Conservation (phyloP, 2,797 vertebrate genomes). For the Pangasius macronema region DNA sequence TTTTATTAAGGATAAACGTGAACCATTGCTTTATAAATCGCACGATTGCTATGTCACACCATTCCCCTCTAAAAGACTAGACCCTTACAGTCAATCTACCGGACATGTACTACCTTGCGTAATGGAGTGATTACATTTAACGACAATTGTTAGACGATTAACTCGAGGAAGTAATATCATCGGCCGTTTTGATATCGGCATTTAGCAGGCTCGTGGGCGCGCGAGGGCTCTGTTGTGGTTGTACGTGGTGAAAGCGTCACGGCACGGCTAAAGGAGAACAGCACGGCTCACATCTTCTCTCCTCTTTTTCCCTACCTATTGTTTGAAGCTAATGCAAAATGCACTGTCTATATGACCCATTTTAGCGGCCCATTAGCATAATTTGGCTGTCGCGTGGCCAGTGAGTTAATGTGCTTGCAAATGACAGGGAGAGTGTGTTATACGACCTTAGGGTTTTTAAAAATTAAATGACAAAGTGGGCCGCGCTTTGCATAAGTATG, state of each 20-base stretch:
- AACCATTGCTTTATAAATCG: slow-evolving; percentile 1
- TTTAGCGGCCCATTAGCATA: slow-evolving; percentile 90
- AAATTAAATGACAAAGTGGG: slow-evolving; percentile 83
- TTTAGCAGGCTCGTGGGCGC: slow-evolving; percentile 41
- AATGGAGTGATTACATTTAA: too few species aligned
- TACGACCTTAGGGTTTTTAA: slow-evolving; percentile 86
- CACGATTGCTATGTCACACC: not conserved
- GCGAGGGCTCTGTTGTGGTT: slow-evolving; percentile 37
- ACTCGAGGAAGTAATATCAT: too few species aligned
- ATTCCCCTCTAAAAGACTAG: not conserved
- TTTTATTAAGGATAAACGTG: not conserved
- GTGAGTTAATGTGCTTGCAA: slow-evolving; percentile 89
- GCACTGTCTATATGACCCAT: slow-evolving; percentile 84
- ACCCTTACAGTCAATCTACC: slow-evolving; percentile 3
- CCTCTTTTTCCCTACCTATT: slow-evolving; percentile 72
- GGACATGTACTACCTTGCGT: too few species aligned
- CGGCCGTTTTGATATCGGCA: slow-evolving; percentile 39
- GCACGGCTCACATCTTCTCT: slow-evolving; percentile 62
- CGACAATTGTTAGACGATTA: too few species aligned
- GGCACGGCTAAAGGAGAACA: not conserved
- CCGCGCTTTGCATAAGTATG: slow-evolving; percentile 79
- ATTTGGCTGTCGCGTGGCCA: slow-evolving; percentile 83
- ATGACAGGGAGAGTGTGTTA: slow-evolving; percentile 87
- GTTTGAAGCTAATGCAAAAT: slow-evolving; percentile 82
- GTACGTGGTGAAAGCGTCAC: slow-evolving; percentile 16